These are phyloP conservation scores for Rhadina sibilatrix DNA, from an alignment of 2,113 vertebrate species.

Conservation along the genomic window DNA sequence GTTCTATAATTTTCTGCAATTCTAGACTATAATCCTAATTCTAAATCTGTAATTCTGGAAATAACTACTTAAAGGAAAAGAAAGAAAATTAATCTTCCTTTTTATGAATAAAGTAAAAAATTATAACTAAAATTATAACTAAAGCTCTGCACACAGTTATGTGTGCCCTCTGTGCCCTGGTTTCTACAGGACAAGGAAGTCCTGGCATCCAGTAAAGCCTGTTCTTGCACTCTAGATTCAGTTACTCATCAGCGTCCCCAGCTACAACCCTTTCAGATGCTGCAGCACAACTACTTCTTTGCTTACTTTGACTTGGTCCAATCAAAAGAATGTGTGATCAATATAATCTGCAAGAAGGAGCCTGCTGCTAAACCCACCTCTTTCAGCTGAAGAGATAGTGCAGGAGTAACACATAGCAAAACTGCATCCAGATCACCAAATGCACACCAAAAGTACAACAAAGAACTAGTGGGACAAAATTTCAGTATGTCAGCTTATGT, in stretches of 20 bases:
- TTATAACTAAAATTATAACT: neutral
- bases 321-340: neutral
- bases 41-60: neutral
- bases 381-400: neutral
- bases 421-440: neutral
- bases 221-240: neutral
- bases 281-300: neutral
- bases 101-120: neutral
- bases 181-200: too few species aligned
- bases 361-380: neutral
- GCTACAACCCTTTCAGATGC: neutral
- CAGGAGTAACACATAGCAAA: neutral
- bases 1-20: neutral
- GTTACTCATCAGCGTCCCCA: neutral
- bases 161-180: neutral
- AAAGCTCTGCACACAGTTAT: neutral
- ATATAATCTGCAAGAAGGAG: neutral
- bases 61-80: neutral
- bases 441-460: neutral
- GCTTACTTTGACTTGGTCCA: neutral
- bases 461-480: neutral
- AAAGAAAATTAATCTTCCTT: neutral
- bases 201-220: neutral
- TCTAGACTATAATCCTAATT: neutral
- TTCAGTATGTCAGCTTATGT: neutral